These are phyloP conservation scores for Chrysotoxum bicinctum DNA, from an alignment of 2,888 invertebrate species.

Conservation along the genomic window DNA sequence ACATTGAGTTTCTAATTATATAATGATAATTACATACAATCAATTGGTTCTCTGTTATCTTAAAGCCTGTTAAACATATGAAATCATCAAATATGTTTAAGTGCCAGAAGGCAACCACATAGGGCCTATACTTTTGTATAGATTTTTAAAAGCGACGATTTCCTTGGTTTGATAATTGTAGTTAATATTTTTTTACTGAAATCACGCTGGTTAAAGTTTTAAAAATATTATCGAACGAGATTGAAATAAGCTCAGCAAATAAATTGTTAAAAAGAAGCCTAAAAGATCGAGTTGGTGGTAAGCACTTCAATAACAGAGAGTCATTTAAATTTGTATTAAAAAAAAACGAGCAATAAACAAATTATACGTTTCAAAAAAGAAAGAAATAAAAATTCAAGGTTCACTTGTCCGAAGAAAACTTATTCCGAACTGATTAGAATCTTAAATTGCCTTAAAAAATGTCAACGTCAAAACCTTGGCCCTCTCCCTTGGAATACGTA, in stretches of 20 bases:
- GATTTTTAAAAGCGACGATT: not conserved
- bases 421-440: not conserved
- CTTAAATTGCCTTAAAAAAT: conserved; percentile 14
- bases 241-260: too few relatives aligned
- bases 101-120: not conserved
- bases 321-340: too few relatives aligned
- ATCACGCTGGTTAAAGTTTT: too few relatives aligned
- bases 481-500: conserved; percentile 17
- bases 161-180: not conserved
- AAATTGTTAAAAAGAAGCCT: too few relatives aligned
- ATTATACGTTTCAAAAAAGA: not conserved
- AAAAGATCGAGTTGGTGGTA: too few relatives aligned
- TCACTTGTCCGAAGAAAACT: not conserved
- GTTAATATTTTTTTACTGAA: not conserved
- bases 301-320: too few relatives aligned
- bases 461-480: conserved; percentile 23
- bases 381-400: conserved; percentile 11
- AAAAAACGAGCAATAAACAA: not conserved
- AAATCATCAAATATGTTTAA: not conserved
- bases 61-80: not conserved
- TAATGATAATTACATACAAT: too few relatives aligned
- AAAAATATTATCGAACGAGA: too few relatives aligned
- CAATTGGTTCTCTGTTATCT: not conserved
- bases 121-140: not conserved
- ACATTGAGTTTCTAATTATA: not conserved